Percentiles rank a stretch among this genome's conserved stretches.
Evolutionary conservation across 2,888 invertebrate genomes (phyloP).

Genomic region (Dichetophora obliterata): DNA sequence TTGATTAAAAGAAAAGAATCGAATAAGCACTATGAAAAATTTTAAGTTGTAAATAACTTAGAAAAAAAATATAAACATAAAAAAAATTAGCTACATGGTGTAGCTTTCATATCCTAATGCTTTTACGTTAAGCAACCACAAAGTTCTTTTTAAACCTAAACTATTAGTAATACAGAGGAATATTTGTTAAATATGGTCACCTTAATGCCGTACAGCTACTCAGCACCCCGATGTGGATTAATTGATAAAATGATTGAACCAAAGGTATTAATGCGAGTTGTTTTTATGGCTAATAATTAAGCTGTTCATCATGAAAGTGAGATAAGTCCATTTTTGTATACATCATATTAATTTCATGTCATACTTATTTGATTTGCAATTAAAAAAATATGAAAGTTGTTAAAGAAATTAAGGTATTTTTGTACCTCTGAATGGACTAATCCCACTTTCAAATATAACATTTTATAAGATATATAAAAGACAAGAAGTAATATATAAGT

Average conservation of each 20-base stretch:
- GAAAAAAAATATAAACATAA: neutral
- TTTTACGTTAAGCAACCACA: neutral
- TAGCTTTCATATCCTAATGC: neutral
- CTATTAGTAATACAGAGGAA: slow-evolving; percentile 33
- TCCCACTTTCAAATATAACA: too few species aligned
- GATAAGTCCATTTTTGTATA: too few species aligned
- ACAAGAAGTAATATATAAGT: too few species aligned
- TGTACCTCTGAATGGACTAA: too few species aligned
- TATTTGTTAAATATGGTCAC: slow-evolving; percentile 66
- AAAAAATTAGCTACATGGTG: neutral
- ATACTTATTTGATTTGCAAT: too few species aligned
- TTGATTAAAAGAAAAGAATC: neutral
- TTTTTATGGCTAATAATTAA: neutral
- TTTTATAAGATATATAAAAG: too few species aligned
- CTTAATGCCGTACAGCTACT: slow-evolving; percentile 70
- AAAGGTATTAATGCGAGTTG: slow-evolving; percentile 61
- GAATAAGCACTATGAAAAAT: too few species aligned
- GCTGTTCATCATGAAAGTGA: too few species aligned
- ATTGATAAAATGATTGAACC: slow-evolving; percentile 71
- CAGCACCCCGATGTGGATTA: slow-evolving; percentile 70
- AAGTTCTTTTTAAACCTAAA: slow-evolving; percentile 24
- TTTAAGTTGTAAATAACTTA: neutral
- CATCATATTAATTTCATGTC: too few species aligned
- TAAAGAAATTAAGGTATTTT: too few species aligned
- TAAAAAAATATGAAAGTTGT: too few species aligned